phyloP scores from a whole-genome alignment of 2,888 invertebrate species.

The Sphaerolaimus hirsutus region DNA sequence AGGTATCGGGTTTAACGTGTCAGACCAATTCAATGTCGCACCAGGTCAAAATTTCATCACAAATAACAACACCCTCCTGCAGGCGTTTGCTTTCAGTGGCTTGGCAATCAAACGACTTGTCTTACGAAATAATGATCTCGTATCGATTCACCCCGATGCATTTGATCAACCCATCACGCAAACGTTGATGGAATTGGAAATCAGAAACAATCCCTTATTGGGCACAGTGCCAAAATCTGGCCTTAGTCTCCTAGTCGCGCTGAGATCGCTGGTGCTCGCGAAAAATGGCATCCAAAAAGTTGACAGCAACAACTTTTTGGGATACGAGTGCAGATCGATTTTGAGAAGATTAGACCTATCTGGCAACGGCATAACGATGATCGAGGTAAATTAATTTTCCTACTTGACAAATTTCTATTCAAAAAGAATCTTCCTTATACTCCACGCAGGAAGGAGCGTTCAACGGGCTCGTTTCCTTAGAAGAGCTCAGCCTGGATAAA shows the following conservation, averaged over 20 bases:
- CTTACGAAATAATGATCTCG: conserved; percentile 15
- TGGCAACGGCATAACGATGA: conserved; percentile 4
- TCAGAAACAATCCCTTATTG: conserved; percentile 14
- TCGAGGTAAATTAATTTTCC: not conserved
- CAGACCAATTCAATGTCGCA: not conserved
- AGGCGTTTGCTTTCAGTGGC: conserved; percentile 15
- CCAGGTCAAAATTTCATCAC: not conserved
- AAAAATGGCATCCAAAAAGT: conserved; percentile 15
- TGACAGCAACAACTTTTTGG: conserved; percentile 13
- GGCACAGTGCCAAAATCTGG: conserved; percentile 4
- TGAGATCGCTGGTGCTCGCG: conserved; percentile 9
- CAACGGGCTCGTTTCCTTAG: conserved; percentile 11
- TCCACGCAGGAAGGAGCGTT: not conserved
- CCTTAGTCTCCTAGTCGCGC: conserved; percentile 5
- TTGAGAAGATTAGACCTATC: not conserved
- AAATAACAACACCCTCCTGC: conserved; percentile 9
- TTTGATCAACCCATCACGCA: conserved; percentile 12
- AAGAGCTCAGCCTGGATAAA: conserved; percentile 16
- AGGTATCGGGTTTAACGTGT: no score
- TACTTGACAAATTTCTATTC: no score
- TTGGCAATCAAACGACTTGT: conserved; percentile 13
- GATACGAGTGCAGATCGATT: not conserved
- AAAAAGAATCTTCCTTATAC: no score
- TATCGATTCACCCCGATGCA: conserved; percentile 12
- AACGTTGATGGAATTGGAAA: conserved; percentile 14